A percentile compares a stretch with the other conserved stretches of the same genome.
Conservation (phyloP, 1,140 invertebrate genomes). For the Carposina sasakii region DNA sequence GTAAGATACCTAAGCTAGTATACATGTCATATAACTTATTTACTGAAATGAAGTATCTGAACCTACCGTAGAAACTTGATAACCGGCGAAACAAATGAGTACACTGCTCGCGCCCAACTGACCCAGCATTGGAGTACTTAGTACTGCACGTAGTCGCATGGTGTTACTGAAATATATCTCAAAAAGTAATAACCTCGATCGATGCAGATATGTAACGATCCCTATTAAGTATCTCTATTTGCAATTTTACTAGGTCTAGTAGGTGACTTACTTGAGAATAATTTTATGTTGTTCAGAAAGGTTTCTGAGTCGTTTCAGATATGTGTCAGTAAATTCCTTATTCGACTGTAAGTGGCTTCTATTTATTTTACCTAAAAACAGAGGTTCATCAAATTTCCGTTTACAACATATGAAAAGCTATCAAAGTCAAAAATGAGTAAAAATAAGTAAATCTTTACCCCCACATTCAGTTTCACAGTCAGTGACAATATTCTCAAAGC, state of each 20-base stretch:
- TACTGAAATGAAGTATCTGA: too few species aligned
- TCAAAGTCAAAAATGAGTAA: background rate
- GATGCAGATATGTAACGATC: background rate
- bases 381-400: background rate
- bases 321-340: conserved; percentile 28
- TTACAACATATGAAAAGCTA: background rate
- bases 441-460: background rate
- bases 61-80: conserved; percentile 35
- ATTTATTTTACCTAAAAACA: background rate
- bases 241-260: background rate
- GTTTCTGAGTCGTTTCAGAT: conserved; percentile 28
- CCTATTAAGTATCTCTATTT: background rate
- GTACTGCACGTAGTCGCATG: conserved; percentile 30
- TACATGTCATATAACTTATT: too few species aligned
- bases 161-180: conserved; percentile 31
- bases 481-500: conserved; percentile 1
- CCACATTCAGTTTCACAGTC: background rate
- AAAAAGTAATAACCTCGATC: background rate
- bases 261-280: conserved; percentile 34
- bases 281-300: conserved; percentile 38
- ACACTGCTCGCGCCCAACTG: conserved; percentile 38
- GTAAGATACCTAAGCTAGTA: too few species aligned
- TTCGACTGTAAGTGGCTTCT: background rate
- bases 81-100: conserved; percentile 47
- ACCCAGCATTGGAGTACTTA: conserved; percentile 39